These are phyloP conservation scores for Caranx ignobilis DNA, from an alignment of 2,113 vertebrate species.

Conservation along the genomic window DNA sequence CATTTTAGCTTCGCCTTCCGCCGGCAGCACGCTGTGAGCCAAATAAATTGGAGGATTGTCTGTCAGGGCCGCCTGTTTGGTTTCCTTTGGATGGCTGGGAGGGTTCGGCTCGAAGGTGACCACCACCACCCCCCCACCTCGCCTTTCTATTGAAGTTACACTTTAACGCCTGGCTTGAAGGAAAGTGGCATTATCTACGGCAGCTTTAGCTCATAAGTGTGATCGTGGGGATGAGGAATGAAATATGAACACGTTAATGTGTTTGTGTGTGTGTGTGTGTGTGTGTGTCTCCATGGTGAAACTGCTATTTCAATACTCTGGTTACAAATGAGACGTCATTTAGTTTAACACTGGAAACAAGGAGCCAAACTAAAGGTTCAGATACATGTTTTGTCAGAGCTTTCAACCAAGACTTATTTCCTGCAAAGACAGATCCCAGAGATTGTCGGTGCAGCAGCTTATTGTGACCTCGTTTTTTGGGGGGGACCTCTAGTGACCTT, in stretches of 20 bases:
- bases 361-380: neutral
- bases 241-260: slow-evolving; percentile 8
- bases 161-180: slow-evolving; percentile 13
- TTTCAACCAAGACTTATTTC: no score
- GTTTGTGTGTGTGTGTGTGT: neutral
- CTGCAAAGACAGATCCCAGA: no score
- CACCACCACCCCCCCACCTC: neutral
- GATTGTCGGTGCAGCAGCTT: no score
- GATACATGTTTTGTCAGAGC: no score
- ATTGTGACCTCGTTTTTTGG: no score
- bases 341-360: neutral
- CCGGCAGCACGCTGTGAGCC: slow-evolving; percentile 53
- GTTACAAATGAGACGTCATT: neutral
- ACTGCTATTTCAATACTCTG: neutral
- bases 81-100: slow-evolving; percentile 55
- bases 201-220: slow-evolving; percentile 27
- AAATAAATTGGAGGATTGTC: slow-evolving; percentile 72
- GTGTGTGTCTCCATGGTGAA: neutral
- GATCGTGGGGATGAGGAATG: slow-evolving; percentile 24
- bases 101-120: slow-evolving; percentile 47
- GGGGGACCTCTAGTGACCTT: no score
- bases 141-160: slow-evolving; percentile 10
- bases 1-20: slow-evolving; percentile 65
- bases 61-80: slow-evolving; percentile 60
- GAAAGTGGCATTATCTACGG: slow-evolving; percentile 26